Percentiles rank a stretch among this genome's conserved stretches.
These are phyloP conservation scores for Dascillus cervinus DNA, from an alignment of 2,888 invertebrate genomes.

Conservation along the genomic window DNA sequence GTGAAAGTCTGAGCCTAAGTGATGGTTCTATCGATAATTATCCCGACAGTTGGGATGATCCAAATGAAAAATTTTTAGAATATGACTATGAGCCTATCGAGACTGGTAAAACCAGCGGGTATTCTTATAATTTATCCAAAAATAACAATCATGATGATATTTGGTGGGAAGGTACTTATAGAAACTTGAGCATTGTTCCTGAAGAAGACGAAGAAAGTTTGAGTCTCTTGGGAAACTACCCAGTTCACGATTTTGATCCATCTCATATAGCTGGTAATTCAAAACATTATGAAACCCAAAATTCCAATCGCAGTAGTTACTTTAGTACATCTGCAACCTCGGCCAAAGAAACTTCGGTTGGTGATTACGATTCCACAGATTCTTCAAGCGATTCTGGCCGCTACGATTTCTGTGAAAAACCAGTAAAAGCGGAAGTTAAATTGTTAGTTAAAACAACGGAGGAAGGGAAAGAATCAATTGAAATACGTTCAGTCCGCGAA, in stretches of 20 bases:
- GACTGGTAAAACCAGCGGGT: conserved; percentile 1
- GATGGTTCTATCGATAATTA: conserved; percentile 22
- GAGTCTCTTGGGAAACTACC: conserved; percentile 29
- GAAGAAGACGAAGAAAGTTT: conserved; percentile 40
- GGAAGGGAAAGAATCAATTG: conserved; percentile 44
- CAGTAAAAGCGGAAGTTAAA: conserved; percentile 45
- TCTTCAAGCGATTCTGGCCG: conserved; percentile 16
- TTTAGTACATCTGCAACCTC: not conserved
- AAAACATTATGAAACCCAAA: not conserved
- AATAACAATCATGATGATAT: conserved; percentile 26
- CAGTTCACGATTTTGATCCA: conserved; percentile 19
- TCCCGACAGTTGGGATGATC: conserved; percentile 23
- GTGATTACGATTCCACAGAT: conserved; percentile 8
- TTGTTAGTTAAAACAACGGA: conserved; percentile 45
- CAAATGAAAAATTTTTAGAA: conserved; percentile 15
- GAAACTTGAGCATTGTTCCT: conserved; percentile 41
- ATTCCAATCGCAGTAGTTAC: not conserved
- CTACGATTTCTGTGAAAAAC: conserved; percentile 27
- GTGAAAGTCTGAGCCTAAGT: conserved; percentile 31
- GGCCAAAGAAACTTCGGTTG: not conserved
- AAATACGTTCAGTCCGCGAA: conserved; percentile 42
- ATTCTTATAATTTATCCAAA: not conserved
- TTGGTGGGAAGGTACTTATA: conserved; percentile 41
- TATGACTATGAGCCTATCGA: conserved; percentile 35
- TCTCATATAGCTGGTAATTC: not conserved